A percentile compares a stretch with the other conserved stretches of the same genome.
Evolutionary conservation across 2,888 invertebrate species (phyloP).

Genomic region (Epirrita christyi): DNA sequence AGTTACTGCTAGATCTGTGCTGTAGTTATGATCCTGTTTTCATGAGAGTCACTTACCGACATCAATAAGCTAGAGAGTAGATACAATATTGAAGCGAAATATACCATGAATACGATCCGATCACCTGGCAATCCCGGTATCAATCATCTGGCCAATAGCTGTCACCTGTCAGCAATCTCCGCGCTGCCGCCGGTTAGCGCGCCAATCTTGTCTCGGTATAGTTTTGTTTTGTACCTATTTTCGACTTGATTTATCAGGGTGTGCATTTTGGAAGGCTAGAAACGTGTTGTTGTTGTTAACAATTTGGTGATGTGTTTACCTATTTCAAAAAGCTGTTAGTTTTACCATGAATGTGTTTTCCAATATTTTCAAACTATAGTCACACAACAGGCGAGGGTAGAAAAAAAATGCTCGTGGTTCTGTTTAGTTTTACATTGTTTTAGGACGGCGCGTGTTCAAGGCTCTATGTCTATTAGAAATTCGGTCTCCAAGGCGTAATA

Average conservation of each 20-base stretch:
- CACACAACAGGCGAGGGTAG: background rate
- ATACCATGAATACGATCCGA: slow-evolving; percentile 30
- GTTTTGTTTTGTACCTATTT: slow-evolving; percentile 23
- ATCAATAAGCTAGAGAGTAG: background rate
- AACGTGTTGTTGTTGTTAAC: background rate
- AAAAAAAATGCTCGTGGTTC: background rate
- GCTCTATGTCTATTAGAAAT: slow-evolving; percentile 6
- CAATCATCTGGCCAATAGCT: slow-evolving; percentile 61
- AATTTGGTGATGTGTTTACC: slow-evolving; percentile 1
- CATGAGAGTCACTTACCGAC: background rate
- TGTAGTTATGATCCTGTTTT: too few species aligned
- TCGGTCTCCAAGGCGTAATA: slow-evolving; percentile 16
- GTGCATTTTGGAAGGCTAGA: slow-evolving; percentile 1
- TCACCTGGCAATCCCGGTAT: slow-evolving; percentile 47
- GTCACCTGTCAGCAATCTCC: slow-evolving; percentile 51
- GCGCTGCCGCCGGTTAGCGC: slow-evolving; percentile 22
- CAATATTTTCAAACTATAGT: background rate
- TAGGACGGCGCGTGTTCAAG: background rate
- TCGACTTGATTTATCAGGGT: slow-evolving; percentile 14
- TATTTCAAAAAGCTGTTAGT: background rate
- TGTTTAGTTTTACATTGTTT: slow-evolving; percentile 5
- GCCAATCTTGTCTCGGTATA: slow-evolving; percentile 26
- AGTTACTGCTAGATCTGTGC: too few species aligned
- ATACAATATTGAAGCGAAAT: slow-evolving; percentile 2
- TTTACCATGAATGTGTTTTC: background rate